Percentiles rank a stretch among this genome's conserved stretches.
phyloP scores from a whole-genome alignment of 2,888 invertebrate species.

The Margaritifera margaritifera region DNA sequence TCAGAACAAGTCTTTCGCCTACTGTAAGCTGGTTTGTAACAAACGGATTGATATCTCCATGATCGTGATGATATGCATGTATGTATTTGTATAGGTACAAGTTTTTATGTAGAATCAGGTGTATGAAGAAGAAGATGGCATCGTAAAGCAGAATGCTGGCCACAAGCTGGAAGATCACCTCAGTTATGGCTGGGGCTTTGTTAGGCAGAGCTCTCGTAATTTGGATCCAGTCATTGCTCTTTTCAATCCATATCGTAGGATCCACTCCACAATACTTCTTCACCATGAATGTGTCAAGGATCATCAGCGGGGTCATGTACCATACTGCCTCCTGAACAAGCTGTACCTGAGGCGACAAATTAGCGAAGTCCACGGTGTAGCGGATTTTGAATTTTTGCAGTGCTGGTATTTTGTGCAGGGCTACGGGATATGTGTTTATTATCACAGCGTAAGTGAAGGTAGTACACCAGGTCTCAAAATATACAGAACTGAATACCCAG shows the following conservation, averaged over 20 bases:
- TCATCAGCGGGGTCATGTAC: conserved; percentile 57
- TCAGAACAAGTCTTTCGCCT: conserved; percentile 49
- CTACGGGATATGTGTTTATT: conserved; percentile 48
- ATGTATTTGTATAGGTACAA: conserved; percentile 55
- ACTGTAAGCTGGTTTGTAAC: conserved; percentile 64
- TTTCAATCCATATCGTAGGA: conserved; percentile 40
- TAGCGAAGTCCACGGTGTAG: conserved; percentile 42
- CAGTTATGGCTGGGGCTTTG: conserved; percentile 43
- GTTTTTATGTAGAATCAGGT: conserved; percentile 56
- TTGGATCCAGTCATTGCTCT: conserved; percentile 50
- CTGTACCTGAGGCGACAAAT: conserved; percentile 13
- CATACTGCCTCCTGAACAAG: conserved; percentile 40
- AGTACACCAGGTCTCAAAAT: conserved; percentile 63
- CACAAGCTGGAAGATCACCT: conserved; percentile 46
- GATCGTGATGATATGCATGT: conserved; percentile 63
- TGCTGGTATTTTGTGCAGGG: conserved; percentile 36
- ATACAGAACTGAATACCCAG: conserved; percentile 56
- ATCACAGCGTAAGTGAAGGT: conserved; percentile 51
- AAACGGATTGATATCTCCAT: conserved; percentile 55
- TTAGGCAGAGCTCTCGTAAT: conserved; percentile 54
- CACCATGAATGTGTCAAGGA: conserved; percentile 59
- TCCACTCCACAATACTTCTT: conserved; percentile 60
- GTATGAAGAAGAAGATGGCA: conserved; percentile 56
- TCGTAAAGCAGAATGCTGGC: conserved; percentile 58
- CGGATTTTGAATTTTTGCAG: conserved; percentile 59